Conservation (phyloP, 2,797 vertebrate genomes). For the Phrynocephalus vlangalii region DNA sequence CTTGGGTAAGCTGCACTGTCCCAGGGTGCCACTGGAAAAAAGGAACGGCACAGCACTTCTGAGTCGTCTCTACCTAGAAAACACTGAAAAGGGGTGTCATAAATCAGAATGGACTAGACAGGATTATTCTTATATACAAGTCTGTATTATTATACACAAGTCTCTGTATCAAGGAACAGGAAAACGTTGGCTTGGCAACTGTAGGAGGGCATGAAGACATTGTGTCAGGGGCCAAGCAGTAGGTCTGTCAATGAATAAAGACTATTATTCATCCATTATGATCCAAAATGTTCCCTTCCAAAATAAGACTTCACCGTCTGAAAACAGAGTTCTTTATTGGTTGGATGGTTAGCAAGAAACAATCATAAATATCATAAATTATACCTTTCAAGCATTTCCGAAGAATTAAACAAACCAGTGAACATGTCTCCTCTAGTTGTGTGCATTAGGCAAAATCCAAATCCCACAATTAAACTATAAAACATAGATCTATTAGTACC, state of each 20-base stretch:
- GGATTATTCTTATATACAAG: too few relatives aligned
- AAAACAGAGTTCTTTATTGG: constrained; percentile 70
- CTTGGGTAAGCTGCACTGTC: too few relatives aligned
- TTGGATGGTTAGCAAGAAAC: constrained; percentile 57
- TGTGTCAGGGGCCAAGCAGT: neutral
- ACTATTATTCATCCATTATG: neutral
- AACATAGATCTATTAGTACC: constrained; percentile 53
- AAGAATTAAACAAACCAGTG: constrained; percentile 59
- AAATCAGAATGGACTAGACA: too few relatives aligned
- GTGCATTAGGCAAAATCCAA: constrained; percentile 10
- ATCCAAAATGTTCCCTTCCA: neutral
- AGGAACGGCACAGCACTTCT: too few relatives aligned
- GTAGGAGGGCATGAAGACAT: too few relatives aligned
- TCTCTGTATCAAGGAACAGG: too few relatives aligned
- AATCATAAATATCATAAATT: constrained; percentile 58
- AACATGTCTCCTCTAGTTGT: constrained; percentile 50
- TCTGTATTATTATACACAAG: too few relatives aligned
- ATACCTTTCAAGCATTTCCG: constrained; percentile 51
- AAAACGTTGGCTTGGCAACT: too few relatives aligned
- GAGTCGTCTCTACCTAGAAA: too few relatives aligned
- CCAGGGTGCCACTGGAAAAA: too few relatives aligned
- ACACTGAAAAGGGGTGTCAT: too few relatives aligned
- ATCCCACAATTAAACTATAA: constrained; percentile 53
- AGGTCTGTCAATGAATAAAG: neutral
- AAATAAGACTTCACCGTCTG: constrained; percentile 53